phyloP scores from a whole-genome alignment of 1,140 invertebrate species.

The Drosophila bipectinata region DNA sequence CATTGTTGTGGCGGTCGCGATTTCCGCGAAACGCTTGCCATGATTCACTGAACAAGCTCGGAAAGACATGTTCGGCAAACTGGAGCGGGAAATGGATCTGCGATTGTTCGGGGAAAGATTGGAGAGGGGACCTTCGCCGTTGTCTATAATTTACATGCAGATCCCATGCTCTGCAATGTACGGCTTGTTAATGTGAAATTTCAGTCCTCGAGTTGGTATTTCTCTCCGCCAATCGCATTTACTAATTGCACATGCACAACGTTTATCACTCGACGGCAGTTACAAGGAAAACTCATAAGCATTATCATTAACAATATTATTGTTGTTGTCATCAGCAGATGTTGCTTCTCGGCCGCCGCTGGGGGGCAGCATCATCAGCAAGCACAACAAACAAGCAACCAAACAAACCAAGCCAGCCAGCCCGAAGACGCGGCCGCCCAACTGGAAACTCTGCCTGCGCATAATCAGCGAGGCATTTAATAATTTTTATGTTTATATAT shows the following conservation, averaged over 20 bases:
- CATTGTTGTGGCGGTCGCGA: slow-evolving; percentile 48
- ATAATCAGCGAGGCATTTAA: slow-evolving; percentile 81
- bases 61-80: slow-evolving; percentile 47
- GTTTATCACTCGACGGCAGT: slow-evolving; percentile 69
- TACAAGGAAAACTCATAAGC: slow-evolving; percentile 80
- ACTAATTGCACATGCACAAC: slow-evolving; percentile 74
- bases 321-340: slow-evolving; percentile 71
- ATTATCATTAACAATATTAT: slow-evolving; percentile 83
- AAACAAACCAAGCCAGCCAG: slow-evolving; percentile 4
- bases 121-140: slow-evolving; percentile 1
- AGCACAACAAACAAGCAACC: slow-evolving; percentile 56
- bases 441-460: slow-evolving; percentile 53
- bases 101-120: slow-evolving; percentile 17
- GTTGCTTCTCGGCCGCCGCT: slow-evolving; percentile 24
- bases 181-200: slow-evolving; percentile 43
- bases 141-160: slow-evolving; percentile 72
- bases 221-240: slow-evolving; percentile 55
- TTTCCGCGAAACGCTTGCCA: slow-evolving; percentile 74
- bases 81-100: slow-evolving; percentile 45
- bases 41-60: slow-evolving; percentile 73
- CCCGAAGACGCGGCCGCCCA: slow-evolving; percentile 1
- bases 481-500: slow-evolving; percentile 80
- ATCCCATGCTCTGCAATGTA: slow-evolving; percentile 57
- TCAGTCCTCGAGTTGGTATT: background rate
- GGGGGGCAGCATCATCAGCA: slow-evolving; percentile 61